Conservation (phyloP, 2,113 vertebrate species). For the Cynopterus brachyotis region DNA sequence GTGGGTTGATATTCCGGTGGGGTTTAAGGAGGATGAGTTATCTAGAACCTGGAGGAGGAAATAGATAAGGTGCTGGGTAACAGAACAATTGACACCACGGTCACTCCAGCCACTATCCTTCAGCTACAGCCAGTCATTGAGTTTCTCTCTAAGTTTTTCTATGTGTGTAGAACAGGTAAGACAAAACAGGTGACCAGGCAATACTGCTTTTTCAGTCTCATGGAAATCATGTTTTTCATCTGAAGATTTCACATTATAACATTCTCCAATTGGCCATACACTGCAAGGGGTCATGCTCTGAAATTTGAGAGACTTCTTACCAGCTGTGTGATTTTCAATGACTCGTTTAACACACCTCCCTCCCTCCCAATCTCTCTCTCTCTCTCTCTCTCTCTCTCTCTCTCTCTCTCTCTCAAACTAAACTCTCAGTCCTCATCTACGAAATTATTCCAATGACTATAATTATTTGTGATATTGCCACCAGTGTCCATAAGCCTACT, state of each 20-base stretch:
- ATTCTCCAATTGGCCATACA: not conserved
- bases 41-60: not conserved
- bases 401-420: not conserved
- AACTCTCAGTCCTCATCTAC: not conserved
- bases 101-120: not conserved
- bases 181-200: not conserved
- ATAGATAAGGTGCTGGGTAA: not conserved
- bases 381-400: not conserved
- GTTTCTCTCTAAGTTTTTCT: not conserved
- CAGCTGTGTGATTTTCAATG: not conserved
- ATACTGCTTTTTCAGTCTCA: not conserved
- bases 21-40: not conserved
- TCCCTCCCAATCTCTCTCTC: too few species aligned
- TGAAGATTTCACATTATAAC: not conserved
- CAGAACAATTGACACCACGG: fast-evolving
- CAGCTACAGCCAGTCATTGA: not conserved
- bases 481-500: not conserved
- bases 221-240: not conserved
- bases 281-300: not conserved
- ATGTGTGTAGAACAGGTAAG: not conserved
- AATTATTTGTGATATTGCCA: not conserved
- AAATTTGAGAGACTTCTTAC: not conserved
- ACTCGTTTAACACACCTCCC: not conserved
- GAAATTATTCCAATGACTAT: not conserved
- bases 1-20: not conserved